phyloP scores from a whole-genome alignment of 2,888 invertebrate genomes.

The Chloroclysta siterata region DNA sequence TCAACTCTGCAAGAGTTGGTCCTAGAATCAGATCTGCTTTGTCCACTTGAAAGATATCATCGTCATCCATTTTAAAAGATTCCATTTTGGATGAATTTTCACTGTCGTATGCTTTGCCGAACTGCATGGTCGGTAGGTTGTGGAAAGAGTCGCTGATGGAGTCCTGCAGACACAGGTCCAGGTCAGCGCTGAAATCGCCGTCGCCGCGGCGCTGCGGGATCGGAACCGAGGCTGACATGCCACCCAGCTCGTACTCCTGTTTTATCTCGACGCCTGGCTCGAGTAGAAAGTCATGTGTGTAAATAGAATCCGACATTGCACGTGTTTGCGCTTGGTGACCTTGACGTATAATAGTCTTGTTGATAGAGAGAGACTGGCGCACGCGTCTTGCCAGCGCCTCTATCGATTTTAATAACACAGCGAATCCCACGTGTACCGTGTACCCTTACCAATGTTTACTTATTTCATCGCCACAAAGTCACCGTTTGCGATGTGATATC shows the following conservation, averaged over 20 bases:
- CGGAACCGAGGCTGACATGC: constrained; percentile 86
- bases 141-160: constrained; percentile 71
- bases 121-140: constrained; percentile 70
- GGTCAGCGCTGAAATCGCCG: constrained; percentile 83
- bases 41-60: constrained; percentile 95
- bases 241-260: constrained; percentile 83
- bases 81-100: constrained; percentile 82
- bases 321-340: constrained; percentile 81
- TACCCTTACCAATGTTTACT: constrained; percentile 45
- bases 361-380: constrained; percentile 80
- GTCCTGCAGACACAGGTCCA: constrained; percentile 84
- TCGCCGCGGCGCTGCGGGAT: constrained; percentile 85
- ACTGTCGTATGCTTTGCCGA: constrained; percentile 71
- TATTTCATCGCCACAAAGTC: constrained; percentile 43
- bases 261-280: constrained; percentile 87
- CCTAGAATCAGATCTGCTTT: constrained; percentile 93
- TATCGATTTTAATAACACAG: constrained; percentile 79
- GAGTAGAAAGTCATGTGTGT: constrained; percentile 86
- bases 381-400: constrained; percentile 75
- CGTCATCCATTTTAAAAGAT: constrained; percentile 92
- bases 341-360: constrained; percentile 80
- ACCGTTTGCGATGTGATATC: constrained; percentile 40
- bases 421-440: constrained; percentile 75
- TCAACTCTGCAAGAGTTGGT: constrained; percentile 93
- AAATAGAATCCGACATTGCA: constrained; percentile 87